Evolutionary conservation across 2,888 invertebrate species (phyloP).

Genomic region (Conistra vaccinii): DNA sequence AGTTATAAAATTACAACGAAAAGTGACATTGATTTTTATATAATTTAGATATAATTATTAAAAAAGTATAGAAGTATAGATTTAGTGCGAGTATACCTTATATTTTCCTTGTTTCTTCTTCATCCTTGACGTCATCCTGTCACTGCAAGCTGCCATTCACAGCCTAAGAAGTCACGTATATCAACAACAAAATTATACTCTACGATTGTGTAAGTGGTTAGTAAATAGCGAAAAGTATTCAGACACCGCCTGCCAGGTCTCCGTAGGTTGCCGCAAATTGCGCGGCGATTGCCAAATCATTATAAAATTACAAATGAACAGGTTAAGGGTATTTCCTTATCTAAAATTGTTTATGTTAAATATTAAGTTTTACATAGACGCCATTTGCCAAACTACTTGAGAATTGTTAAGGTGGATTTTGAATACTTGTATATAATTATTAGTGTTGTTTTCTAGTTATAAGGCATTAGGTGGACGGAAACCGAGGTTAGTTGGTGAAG

Average conservation of each 20-base stretch:
- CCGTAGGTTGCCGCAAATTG: slow-evolving; percentile 58
- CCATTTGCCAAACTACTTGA: not conserved
- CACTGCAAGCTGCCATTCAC: not conserved
- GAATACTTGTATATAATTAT: not conserved
- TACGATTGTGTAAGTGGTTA: slow-evolving; percentile 48
- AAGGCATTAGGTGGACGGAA: not conserved
- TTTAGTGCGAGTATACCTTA: not conserved
- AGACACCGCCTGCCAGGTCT: slow-evolving; percentile 33
- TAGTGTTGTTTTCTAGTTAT: too few relatives aligned
- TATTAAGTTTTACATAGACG: slow-evolving; percentile 13
- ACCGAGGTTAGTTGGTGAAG: not conserved
- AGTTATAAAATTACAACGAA: too few relatives aligned
- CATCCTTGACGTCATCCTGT: not conserved
- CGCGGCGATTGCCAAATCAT: slow-evolving; percentile 50
- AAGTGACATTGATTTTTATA: too few relatives aligned
- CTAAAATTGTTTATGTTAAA: slow-evolving; percentile 43
- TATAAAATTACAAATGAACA: slow-evolving; percentile 56
- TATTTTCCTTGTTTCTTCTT: not conserved
- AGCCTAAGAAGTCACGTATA: slow-evolving; percentile 28
- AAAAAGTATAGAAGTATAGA: too few relatives aligned
- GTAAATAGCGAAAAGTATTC: slow-evolving; percentile 56
- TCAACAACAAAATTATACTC: slow-evolving; percentile 53
- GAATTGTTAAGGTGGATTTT: not conserved
- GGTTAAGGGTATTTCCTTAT: slow-evolving; percentile 57
- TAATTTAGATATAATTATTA: too few relatives aligned